Evolutionary conservation across 2,797 vertebrate species (phyloP).

Genomic region (Silurus lanzhouensis): DNA sequence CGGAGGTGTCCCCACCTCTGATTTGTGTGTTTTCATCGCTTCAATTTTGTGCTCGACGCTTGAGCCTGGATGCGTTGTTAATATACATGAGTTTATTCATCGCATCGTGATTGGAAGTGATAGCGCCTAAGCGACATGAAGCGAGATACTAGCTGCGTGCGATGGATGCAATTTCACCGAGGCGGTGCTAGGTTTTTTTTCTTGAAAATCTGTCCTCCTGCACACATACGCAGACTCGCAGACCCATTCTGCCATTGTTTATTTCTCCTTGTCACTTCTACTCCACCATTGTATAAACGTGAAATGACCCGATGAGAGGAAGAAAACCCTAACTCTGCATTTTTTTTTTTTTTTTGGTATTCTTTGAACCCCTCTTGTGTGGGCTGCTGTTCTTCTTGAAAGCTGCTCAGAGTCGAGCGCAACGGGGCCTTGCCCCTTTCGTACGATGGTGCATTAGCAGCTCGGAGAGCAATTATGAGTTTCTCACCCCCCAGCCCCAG

Average conservation of each 20-base stretch:
- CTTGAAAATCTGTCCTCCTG: background rate
- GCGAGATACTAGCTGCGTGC: constrained; percentile 28
- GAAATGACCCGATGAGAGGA: background rate
- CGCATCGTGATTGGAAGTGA: constrained; percentile 24
- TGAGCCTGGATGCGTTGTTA: constrained; percentile 36
- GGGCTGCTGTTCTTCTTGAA: constrained; percentile 47
- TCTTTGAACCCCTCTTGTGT: background rate
- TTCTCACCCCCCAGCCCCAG: constrained; percentile 67
- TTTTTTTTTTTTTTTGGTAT: background rate
- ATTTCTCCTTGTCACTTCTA: constrained; percentile 3
- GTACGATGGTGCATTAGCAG: constrained; percentile 73
- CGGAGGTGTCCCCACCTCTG: constrained; percentile 36
- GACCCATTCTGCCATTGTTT: background rate
- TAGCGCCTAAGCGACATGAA: constrained; percentile 4
- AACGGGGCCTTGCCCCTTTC: constrained; percentile 58
- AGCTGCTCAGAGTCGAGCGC: constrained; percentile 59
- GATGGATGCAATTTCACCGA: constrained; percentile 46
- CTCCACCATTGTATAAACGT: background rate
- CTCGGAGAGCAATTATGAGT: constrained; percentile 73
- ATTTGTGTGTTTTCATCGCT: constrained; percentile 42
- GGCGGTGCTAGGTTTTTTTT: background rate
- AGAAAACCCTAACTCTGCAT: background rate
- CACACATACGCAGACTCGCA: background rate
- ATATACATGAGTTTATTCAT: constrained; percentile 52
- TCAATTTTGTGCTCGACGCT: constrained; percentile 21